These are phyloP conservation scores for Drosophila quadrilineata DNA, from an alignment of 1,140 invertebrate genomes.

Conservation along the genomic window DNA sequence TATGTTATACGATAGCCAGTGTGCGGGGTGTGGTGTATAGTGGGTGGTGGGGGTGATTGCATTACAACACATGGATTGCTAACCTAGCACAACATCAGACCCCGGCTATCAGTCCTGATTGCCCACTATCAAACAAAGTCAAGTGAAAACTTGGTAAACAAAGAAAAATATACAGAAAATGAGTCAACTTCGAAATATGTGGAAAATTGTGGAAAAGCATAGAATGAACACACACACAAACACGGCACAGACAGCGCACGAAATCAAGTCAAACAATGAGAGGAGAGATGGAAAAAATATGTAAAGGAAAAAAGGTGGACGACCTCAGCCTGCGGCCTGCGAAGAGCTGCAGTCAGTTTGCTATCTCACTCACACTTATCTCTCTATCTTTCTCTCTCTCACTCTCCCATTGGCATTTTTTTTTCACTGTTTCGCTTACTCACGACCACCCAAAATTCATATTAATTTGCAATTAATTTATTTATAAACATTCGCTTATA, in stretches of 20 bases:
- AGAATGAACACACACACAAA: constrained; percentile 20
- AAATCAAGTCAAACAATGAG: constrained; percentile 45
- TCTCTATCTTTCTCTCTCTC: too few species aligned
- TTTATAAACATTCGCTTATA: constrained; percentile 25
- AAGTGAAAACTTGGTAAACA: constrained; percentile 27
- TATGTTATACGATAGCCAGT: too few species aligned
- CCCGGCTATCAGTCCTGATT: constrained; percentile 16
- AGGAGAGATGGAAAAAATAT: constrained; percentile 36
- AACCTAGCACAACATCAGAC: constrained; percentile 35
- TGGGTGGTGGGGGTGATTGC: background rate
- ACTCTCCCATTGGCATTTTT: too few species aligned
- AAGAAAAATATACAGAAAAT: background rate
- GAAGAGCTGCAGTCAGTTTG: constrained; percentile 4
- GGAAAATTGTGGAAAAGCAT: background rate
- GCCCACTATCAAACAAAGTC: constrained; percentile 30
- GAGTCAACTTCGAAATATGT: too few species aligned
- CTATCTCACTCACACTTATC: constrained; percentile 4
- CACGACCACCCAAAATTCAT: constrained; percentile 33
- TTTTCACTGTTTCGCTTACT: too few species aligned
- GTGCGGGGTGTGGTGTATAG: too few species aligned
- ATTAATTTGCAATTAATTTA: constrained; percentile 1
- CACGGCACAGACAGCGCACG: background rate
- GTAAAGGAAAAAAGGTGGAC: constrained; percentile 63
- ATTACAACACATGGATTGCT: constrained; percentile 3
- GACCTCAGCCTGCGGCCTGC: constrained; percentile 50